Percentiles rank a stretch among this genome's conserved stretches.
These are phyloP conservation scores for Ophion ventricosus DNA, from an alignment of 2,888 invertebrate species.

Conservation along the genomic window DNA sequence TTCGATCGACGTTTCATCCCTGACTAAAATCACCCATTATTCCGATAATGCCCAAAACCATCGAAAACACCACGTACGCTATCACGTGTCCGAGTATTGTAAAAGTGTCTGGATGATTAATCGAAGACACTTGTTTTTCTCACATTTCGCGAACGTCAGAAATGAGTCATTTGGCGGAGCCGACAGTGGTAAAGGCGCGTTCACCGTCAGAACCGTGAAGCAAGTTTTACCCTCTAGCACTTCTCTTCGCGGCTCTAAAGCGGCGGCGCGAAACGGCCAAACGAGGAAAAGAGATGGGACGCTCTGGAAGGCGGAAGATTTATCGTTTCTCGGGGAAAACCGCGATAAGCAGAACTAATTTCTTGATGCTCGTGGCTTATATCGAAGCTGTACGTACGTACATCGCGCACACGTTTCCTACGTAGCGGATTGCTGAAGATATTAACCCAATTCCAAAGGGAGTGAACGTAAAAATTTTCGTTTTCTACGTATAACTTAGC, in stretches of 20 bases:
- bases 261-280: slow-evolving; percentile 23
- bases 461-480: not conserved
- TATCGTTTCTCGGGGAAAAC: slow-evolving; percentile 62
- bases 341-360: slow-evolving; percentile 61
- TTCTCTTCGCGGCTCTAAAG: slow-evolving; percentile 9
- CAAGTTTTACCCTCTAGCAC: slow-evolving; percentile 4
- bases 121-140: slow-evolving; percentile 46
- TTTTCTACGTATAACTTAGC: not conserved
- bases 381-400: not conserved
- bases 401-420: slow-evolving; percentile 22
- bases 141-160: slow-evolving; percentile 28
- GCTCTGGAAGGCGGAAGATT: slow-evolving; percentile 46
- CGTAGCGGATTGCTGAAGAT: slow-evolving; percentile 12
- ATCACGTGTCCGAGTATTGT: not conserved
- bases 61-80: not conserved
- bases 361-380: slow-evolving; percentile 44
- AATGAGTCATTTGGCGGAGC: slow-evolving; percentile 38
- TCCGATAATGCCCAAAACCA: not conserved
- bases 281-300: slow-evolving; percentile 9
- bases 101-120: slow-evolving; percentile 15
- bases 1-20: not conserved
- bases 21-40: not conserved
- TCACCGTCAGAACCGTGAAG: slow-evolving; percentile 40
- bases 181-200: slow-evolving; percentile 10
- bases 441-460: slow-evolving; percentile 13